Evolutionary conservation across 2,888 invertebrate genomes (phyloP).

Genomic region (Orgyia antiqua): DNA sequence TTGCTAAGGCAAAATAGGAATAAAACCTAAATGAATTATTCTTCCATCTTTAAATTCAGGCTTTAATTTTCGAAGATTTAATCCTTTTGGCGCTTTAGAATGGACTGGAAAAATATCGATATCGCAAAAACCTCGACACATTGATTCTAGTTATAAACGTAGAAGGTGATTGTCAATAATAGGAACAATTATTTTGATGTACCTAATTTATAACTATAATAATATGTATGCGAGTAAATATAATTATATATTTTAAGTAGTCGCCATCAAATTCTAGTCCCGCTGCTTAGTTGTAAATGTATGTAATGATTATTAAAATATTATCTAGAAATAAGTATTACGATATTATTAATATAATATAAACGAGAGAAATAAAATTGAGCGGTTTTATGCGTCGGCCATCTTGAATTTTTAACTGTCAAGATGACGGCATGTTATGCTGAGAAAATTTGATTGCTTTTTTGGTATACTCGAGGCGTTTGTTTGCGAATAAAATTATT

Average conservation of each 20-base stretch:
- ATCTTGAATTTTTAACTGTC: slow-evolving; percentile 14
- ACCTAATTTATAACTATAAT: neutral
- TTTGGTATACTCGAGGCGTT: slow-evolving; percentile 5
- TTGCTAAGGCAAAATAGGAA: too few species aligned
- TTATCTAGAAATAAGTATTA: slow-evolving; percentile 51
- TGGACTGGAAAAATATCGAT: too few species aligned
- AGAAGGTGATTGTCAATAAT: too few species aligned
- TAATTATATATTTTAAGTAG: slow-evolving; percentile 50
- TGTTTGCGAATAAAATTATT: neutral
- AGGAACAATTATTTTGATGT: neutral
- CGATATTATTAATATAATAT: slow-evolving; percentile 37
- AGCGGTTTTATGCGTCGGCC: slow-evolving; percentile 25
- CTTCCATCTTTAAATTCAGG: too few species aligned
- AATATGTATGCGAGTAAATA: slow-evolving; percentile 21
- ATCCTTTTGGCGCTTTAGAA: too few species aligned
- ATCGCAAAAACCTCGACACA: too few species aligned
- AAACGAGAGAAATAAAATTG: slow-evolving; percentile 21
- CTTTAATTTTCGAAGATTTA: too few species aligned
- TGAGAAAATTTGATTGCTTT: slow-evolving; percentile 9
- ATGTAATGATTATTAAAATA: slow-evolving; percentile 51
- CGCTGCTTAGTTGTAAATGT: slow-evolving; percentile 54
- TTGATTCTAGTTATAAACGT: too few species aligned
- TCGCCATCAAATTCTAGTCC: slow-evolving; percentile 72
- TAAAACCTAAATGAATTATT: too few species aligned
- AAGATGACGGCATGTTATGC: slow-evolving; percentile 20